These are phyloP conservation scores for Luidia sarsii DNA, from an alignment of 53 echinoderm and acorn worm species.

Conservation along the genomic window DNA sequence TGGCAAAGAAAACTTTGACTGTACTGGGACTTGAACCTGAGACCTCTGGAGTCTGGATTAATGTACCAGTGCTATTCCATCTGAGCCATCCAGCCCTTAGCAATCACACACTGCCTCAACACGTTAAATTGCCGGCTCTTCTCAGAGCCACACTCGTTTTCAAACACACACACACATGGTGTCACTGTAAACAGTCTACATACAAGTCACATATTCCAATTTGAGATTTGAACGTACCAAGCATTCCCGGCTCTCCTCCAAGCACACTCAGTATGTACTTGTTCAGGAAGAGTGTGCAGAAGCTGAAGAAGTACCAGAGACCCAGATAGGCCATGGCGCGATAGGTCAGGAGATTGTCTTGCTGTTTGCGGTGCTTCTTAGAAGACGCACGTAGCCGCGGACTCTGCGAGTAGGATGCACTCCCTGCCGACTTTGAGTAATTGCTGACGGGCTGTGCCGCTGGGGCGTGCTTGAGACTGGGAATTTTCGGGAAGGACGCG, in stretches of 20 bases:
- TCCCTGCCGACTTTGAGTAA: no score
- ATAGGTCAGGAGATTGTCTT: constrained; percentile 77
- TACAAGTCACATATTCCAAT: no score
- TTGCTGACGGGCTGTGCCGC: background rate
- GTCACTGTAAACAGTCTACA: no score
- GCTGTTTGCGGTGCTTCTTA: background rate
- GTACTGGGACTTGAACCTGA: no score
- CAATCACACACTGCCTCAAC: no score
- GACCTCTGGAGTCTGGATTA: no score
- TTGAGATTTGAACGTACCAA: no score
- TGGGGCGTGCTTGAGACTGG: background rate
- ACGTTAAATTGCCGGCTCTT: no score
- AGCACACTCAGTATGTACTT: constrained; percentile 89
- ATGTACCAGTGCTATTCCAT: no score
- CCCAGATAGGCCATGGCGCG: constrained; percentile 72
- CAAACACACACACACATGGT: no score
- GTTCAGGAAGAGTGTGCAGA: constrained; percentile 97
- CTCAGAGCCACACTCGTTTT: no score
- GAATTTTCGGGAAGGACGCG: background rate
- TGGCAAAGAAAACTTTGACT: no score
- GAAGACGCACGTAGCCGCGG: background rate
- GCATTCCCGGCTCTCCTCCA: constrained; percentile 85
- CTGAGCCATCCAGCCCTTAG: background rate
- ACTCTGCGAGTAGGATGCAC: background rate
- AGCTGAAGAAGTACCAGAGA: constrained; percentile 97